Base-by-base conservation (phyloP, 2,888 invertebrate genomes). In the Drosophila demipolita region DNA sequence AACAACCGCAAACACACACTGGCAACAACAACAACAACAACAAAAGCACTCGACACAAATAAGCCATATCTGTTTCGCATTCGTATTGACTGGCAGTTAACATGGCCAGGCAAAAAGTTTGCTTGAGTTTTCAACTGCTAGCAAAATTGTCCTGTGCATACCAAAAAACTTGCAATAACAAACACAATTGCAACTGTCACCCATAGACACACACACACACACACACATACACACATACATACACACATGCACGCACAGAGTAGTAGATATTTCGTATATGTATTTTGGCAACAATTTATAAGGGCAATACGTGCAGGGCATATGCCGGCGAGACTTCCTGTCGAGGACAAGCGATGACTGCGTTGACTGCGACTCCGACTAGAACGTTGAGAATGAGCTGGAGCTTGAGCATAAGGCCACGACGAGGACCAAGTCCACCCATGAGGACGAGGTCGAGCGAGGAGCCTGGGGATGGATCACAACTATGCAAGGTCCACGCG, bases 71-170 rank as follows among this genome's bases (percentile, higher is more conserved):
- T 90, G 83, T 84, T 89, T 78, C 82, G 82, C 70, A 82, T 78
- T 83, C 87, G 90, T 86, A 90, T 85, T 85, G 85, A 90, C 87
- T 85, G 85, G 82, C 89, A 85, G 89, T 89, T 89, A 89, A 89
- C 90, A 85, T 83, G 89, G 84, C 70, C 87, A 66, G 60, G 81
- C 69, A 87, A 87, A 90, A 89, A 74, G 82, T 89, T 87, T 90
- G 72, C 89, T 75, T 62, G 80, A 75, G 75, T 73, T 78, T 67
- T 70, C 82, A 79, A 79, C 70, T 79, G 79, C 65, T 68, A 26
- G 66, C 66, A 67, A 72, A 89, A 90, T 81, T 73, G 84, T 86
- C 73, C 82, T 73, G 52, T 85, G 89, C 89, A 90, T 85, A 89
- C 84, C 71, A 78, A 87, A 83, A 78, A 82, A 72, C 62, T 64